Base-by-base conservation (phyloP, 2,888 invertebrate species). In the Xestia sexstrigata region DNA sequence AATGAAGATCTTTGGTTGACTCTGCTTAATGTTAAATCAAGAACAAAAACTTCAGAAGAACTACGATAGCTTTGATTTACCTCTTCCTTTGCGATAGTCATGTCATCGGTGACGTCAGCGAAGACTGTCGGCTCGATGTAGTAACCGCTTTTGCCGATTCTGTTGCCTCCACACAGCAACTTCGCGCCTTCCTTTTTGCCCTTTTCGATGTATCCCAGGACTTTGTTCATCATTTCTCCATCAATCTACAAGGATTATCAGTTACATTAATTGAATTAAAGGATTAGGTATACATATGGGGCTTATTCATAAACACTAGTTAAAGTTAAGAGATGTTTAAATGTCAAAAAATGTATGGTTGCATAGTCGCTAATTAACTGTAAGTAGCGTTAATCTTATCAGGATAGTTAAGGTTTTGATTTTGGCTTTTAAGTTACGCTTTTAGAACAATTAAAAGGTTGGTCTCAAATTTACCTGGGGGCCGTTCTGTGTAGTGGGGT, bases 181-280 rank as follows among this genome's bases (percentile, higher is more conserved):
- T 97, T 98, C 0, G 99, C 99, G 0, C 99, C 99, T 92, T 99
- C 97, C 83, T 97, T 94, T 92, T 98, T 98, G 3, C 99, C 99
- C 82, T 97, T 97, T 81, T 98, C 97, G 73, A 99, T 98, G 89
- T 98, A 97, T 2, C 96, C 96, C 82, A 99, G 91, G 30, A 99
- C 97, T 94, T 98, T 98, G 1, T 97, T 97, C 92, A 98, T 97
- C 97, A 98, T 98, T 71, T 97, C 97, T 75, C 97, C 95, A 89
- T 98, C 98, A 74, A 98, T 96, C 97, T 98, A 90, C 7, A 84
- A 89, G 0, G 1, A n/a, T 69, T 35, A 39, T 49, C 0, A 9
- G 30, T 23, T 42, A 2, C 2, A 30, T 66, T 30, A 45, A 35
- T 35, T 35, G 4, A 97, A n/a, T n/a, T n/a, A n/a, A 93, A 95